Evolutionary conservation across 2,113 vertebrate species (phyloP), one percentile per base, ranked within the genome.

Genomic region (Jacana jacana): DNA sequence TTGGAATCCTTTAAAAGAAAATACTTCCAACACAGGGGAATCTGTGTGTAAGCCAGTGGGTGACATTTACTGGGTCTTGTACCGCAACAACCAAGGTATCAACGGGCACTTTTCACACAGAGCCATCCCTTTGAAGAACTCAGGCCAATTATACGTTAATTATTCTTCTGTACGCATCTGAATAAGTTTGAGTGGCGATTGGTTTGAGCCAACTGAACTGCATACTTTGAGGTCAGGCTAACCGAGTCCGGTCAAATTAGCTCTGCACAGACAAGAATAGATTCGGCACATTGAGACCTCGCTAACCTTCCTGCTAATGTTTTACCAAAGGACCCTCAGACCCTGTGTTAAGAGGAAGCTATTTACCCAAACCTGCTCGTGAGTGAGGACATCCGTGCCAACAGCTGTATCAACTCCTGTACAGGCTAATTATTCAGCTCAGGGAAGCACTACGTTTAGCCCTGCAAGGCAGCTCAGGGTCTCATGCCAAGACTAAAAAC

Each of bases 171-270:
- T 14, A 35, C 54, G 58, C 35, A 88, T 46, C 63, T 70, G 58
- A 94, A 64, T 27, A 68, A 78, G 48, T 68, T 72, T 40, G 40
- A n/a, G 60, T n/a, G 88, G 51, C 52, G 68, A 68, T 75, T 85
- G 80, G 49, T 73, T 86, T 71, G 64, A 91, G 77, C 61, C 80
- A 65, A 81, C 24, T 76, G 89, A 84, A 78, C 78, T 23, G 70
- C 92, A 72, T 35, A 77, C 18, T 81, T 39, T 48, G 40, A 97
- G 97, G 95, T 96, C 97, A 97, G 58, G 49, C 37, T 96, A 95
- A 97, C 93, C 92, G 0, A 68, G 40, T 31, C 42, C 61, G 51
- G 84, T n/a, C 84, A 92, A 89, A 95, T 82, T 49, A 89, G 72
- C 86, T 78, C 89, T 85, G 25, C 33, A 40, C 49, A 89, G 88